Percentiles rank a stretch among this genome's conserved stretches.
These are phyloP conservation scores for Nesospiza acunhae DNA, from an alignment of 2,113 vertebrate genomes.

Conservation along the genomic window DNA sequence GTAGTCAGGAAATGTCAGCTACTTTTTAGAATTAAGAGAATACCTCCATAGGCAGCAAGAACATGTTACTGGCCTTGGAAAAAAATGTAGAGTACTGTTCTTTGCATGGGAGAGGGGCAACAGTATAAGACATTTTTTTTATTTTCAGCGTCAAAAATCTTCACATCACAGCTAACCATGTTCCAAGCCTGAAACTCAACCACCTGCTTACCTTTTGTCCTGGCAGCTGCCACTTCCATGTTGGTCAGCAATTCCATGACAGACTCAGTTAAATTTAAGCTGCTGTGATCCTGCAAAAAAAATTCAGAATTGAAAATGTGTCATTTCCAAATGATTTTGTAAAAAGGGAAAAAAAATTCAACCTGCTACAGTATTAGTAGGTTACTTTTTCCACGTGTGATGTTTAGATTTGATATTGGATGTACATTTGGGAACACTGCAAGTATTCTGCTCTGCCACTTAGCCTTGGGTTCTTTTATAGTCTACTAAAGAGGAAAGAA, in stretches of 20 bases:
- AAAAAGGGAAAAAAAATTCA: not conserved
- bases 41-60: not conserved
- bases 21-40: not conserved
- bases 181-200: not conserved
- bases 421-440: not conserved
- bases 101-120: not conserved
- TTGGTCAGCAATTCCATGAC: not conserved
- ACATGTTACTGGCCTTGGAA: not conserved
- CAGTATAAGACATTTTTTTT: accelerated
- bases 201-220: not conserved
- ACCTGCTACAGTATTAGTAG: not conserved
- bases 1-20: not conserved
- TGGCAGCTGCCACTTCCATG: not conserved
- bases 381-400: not conserved
- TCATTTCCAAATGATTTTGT: not conserved
- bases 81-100: not conserved
- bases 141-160: not conserved
- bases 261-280: not conserved
- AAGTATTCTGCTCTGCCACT: not conserved
- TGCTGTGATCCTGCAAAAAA: not conserved
- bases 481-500: not conserved
- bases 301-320: not conserved
- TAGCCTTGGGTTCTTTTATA: accelerated
- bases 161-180: not conserved
- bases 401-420: not conserved